Evolutionary conservation across 2,797 vertebrate species (phyloP), one percentile per base, ranked within the genome.

Genomic region (Cossypha dichroa): DNA sequence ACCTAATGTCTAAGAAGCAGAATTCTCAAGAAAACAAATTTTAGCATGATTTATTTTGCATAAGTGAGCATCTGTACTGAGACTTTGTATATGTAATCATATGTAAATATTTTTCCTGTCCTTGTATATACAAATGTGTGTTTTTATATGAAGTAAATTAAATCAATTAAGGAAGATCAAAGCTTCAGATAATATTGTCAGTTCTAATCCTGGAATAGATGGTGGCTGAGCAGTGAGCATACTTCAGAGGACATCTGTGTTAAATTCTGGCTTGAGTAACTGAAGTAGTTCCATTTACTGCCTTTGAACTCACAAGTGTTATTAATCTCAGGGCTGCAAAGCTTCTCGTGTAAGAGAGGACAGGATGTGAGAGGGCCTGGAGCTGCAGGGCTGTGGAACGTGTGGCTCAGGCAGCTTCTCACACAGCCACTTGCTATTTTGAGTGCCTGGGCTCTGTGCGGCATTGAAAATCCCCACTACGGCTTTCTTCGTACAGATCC

Each of bases 141-240:
- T 48, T 95, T 93, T 96, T 97, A 94, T 94, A 95, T 38, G 15
- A 93, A 94, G 31, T 92, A 95, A 94, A 91, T 96, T 94, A 96
- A 98, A 84, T 52, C 56, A 67, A 73, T 88, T 72, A 76, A 92
- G 49, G 70, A 86, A 83, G 62, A 83, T 90, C 59, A 70, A 73
- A 85, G 58, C 82, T 85, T 63, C 86, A 69, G 52, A 33, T 77
- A 48, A 62, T 55, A 36, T 54, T 80, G 51, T 85, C n/a, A 14
- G 41, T 94, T 95, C 46, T 72, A 73, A 88, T 86, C 66, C 69
- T 85, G 78, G 60, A 83, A 36, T 45, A 69, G 80, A 22, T 63
- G 70, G 77, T 73, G 79, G 45, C 76, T 75, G 85, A 89, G 56
- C 52, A 74, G 72, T 9, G 38, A 88, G 60, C 1, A 0, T 75